Conservation (phyloP, 1,140 invertebrate genomes). For the Achatina immaculata region DNA sequence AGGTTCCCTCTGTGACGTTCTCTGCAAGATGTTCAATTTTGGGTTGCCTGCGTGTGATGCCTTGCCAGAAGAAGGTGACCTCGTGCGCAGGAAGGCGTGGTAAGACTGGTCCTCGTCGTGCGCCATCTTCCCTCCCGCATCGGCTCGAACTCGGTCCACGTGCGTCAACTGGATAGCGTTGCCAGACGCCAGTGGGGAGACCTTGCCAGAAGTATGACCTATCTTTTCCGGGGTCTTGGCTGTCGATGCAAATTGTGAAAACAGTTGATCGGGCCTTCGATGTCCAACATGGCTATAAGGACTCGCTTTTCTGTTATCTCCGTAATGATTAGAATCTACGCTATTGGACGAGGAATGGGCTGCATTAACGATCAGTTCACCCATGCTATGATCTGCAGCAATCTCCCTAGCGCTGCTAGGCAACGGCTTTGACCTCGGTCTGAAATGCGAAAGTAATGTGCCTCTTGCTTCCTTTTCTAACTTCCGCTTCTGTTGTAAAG, state of each 20-base stretch:
- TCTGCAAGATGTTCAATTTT: neutral
- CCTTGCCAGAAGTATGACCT: neutral
- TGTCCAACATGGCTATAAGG: neutral
- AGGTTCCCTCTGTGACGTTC: neutral
- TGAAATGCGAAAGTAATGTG: neutral
- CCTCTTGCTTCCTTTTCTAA: neutral
- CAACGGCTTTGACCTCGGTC: neutral
- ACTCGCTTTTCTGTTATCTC: neutral
- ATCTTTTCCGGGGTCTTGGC: neutral
- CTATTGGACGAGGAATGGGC: neutral
- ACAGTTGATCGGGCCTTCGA: neutral
- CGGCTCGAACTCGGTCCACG: neutral
- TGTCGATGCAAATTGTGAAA: neutral
- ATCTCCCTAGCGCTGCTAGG: neutral
- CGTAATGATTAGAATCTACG: neutral
- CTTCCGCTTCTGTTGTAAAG: neutral
- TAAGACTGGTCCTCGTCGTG: neutral
- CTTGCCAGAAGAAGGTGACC: neutral
- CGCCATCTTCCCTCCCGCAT: neutral
- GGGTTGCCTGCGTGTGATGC: neutral
- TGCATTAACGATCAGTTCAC: neutral
- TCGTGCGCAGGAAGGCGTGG: neutral
- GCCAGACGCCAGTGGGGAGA: no score
- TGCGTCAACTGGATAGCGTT: neutral
- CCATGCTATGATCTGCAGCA: neutral